Evolutionary conservation across 53 echinoderm and acorn worm species (phyloP), one percentile per base, ranked within the genome.

Genomic region (Arbacia lixula): DNA sequence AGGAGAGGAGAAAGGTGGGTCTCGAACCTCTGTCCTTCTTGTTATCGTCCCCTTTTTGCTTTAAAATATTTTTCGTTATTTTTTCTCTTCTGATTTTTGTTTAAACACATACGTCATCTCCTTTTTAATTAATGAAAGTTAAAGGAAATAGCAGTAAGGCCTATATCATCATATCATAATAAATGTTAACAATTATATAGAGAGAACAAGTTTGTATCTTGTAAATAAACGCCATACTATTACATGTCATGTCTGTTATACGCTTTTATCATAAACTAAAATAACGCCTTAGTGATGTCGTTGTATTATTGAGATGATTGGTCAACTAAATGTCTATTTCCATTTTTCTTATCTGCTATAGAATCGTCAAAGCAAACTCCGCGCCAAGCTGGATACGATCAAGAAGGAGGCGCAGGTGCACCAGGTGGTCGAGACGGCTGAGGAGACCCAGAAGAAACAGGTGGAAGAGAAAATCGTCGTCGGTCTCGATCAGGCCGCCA

Each of bases 341-440:
- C 34, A 16, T 61, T 53, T n/a, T n/a, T n/a, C n/a, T n/a, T 72
- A 42, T n/a, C n/a, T n/a, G n/a, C n/a, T 36, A 85, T 90, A 95
- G 95, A 85, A 53, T 29, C 88, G 87, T 41, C 90, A 95, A 67
- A 90, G 90, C 55, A 88, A 94, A 31, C 94, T 87, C 86, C 86
- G 92, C 12, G 94, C 87, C 39, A 88, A 87, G 77, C 88, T 98
- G n/a, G 86, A 93, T 86, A 93, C 93, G 12, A 68, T 79, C 20
- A 85, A 87, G 19, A 96, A 96, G 81, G 96, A 98, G 71, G 84
- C 87, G 2, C 90, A 92, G 52, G 93, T 90, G 2, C 93, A 96
- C 24, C 36, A 89, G 3, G 75, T 84, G 21, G 36, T 86, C 5
- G 92, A 98, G 46, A 69, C 63, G 5, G 78, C 72, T 9, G 98